Conservation (phyloP, 1,140 invertebrate species). For the Drosophila varians region DNA sequence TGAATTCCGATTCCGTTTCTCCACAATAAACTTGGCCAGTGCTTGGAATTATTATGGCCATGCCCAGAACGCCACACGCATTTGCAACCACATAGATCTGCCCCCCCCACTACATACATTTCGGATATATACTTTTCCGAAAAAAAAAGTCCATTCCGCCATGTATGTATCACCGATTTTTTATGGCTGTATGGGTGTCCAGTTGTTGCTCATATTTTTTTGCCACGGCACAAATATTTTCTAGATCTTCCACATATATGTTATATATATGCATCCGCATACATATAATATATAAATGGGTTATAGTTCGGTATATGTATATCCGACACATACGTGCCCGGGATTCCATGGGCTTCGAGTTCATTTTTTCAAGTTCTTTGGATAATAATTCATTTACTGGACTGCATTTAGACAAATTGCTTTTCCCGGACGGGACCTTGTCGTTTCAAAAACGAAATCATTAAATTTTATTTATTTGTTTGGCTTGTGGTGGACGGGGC, state of each 20-base stretch:
- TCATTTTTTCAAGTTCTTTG: conserved; percentile 11
- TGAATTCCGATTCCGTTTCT: conserved; percentile 52
- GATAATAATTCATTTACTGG: conserved; percentile 38
- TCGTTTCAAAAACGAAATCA: conserved; percentile 33
- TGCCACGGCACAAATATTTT: conserved; percentile 55
- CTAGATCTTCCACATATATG: conserved; percentile 7
- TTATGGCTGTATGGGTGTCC: conserved; percentile 52
- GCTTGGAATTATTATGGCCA: conserved; percentile 72
- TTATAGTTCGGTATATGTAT: conserved; percentile 18
- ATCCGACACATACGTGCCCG: conserved; percentile 18
- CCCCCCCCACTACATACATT: neutral
- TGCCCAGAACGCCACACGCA: conserved; percentile 30
- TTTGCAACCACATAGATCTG: conserved; percentile 26
- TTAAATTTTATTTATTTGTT: neutral
- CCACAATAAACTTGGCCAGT: conserved; percentile 69
- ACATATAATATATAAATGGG: conserved; percentile 27
- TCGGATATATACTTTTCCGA: conserved; percentile 17
- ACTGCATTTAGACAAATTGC: conserved; percentile 46
- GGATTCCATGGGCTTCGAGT: conserved; percentile 52
- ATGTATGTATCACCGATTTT: conserved; percentile 18
- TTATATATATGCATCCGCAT: conserved; percentile 4
- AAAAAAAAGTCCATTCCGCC: conserved; percentile 19
- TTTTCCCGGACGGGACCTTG: conserved; percentile 18
- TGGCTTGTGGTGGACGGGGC: neutral
- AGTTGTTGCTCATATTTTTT: conserved; percentile 73